Conservation (phyloP, 2,888 invertebrate genomes). For the Himalopsyche tibetana region DNA sequence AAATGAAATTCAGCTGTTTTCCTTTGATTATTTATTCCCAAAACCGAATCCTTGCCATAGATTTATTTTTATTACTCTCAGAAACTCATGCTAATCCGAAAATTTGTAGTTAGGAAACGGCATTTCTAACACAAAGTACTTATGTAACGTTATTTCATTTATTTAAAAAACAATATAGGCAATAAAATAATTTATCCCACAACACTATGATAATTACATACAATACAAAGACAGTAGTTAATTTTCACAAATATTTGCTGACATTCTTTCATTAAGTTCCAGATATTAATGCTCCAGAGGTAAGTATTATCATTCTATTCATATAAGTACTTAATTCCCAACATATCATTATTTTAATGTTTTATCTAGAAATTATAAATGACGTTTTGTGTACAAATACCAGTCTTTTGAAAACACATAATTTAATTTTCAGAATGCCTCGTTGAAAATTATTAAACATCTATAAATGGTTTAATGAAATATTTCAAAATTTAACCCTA, state of each 20-base stretch:
- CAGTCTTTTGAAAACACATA: no score
- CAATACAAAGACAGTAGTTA: not conserved
- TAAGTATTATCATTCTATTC: constrained; percentile 68
- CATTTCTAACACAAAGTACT: not conserved
- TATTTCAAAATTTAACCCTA: no score
- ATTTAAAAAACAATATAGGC: not conserved
- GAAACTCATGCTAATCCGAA: not conserved
- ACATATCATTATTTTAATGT: no score
- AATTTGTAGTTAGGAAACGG: not conserved
- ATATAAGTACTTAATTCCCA: not conserved
- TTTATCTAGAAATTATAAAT: no score
- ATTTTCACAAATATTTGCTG: constrained; percentile 1
- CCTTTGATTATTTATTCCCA: constrained; percentile 44
- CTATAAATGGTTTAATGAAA: no score
- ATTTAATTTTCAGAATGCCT: no score
- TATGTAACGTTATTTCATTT: not conserved
- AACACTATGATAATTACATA: not conserved
- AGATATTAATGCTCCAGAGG: constrained; percentile 66
- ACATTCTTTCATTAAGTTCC: constrained; percentile 55
- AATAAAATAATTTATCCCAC: not conserved
- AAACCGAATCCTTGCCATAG: constrained; percentile 41
- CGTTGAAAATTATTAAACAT: no score
- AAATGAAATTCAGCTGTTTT: constrained; percentile 66
- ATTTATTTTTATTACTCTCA: constrained; percentile 6
- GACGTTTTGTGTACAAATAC: no score